Evolutionary conservation across 1,140 invertebrate genomes (phyloP).

Genomic region (Meloidogyne exigua): DNA sequence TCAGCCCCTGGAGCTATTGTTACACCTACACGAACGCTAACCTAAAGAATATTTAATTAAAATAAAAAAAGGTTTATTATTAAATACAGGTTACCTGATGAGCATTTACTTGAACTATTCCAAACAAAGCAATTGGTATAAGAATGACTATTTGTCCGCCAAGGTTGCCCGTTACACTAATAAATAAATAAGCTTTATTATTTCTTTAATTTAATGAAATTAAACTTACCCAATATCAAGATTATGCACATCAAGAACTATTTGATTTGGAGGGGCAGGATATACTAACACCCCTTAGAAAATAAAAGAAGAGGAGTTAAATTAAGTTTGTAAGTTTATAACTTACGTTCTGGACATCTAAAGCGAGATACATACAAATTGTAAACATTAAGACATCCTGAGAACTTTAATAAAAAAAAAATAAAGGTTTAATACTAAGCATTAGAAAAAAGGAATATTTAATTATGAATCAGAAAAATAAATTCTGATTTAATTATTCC

Average conservation of each 20-base stretch:
- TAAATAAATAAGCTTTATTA: neutral
- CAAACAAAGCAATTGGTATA: constrained; percentile 55
- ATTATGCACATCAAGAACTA: constrained; percentile 60
- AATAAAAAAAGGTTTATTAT: too few relatives aligned
- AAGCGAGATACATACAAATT: constrained; percentile 60
- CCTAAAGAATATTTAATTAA: neutral
- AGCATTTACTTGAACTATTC: constrained; percentile 60
- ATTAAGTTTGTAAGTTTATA: neutral
- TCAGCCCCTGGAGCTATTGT: constrained; percentile 45
- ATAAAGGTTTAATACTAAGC: too few relatives aligned
- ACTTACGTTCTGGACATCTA: constrained; percentile 53
- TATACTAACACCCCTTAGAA: constrained; percentile 53
- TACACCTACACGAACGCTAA: constrained; percentile 49
- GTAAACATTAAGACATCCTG: constrained; percentile 61
- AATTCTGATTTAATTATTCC: too few relatives aligned
- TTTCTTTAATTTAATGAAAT: neutral
- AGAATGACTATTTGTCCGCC: constrained; percentile 60
- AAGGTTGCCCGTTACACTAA: constrained; percentile 60
- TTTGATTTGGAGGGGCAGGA: constrained; percentile 58
- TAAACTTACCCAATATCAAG: constrained; percentile 55
- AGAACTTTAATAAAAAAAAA: constrained; percentile 46
- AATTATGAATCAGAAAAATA: constrained; percentile 25
- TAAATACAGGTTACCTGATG: constrained; percentile 60
- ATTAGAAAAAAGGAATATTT: too few relatives aligned
- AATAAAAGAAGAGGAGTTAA: neutral